Evolutionary conservation across 2,888 invertebrate genomes (phyloP).

Genomic region (Sycophila texana): DNA sequence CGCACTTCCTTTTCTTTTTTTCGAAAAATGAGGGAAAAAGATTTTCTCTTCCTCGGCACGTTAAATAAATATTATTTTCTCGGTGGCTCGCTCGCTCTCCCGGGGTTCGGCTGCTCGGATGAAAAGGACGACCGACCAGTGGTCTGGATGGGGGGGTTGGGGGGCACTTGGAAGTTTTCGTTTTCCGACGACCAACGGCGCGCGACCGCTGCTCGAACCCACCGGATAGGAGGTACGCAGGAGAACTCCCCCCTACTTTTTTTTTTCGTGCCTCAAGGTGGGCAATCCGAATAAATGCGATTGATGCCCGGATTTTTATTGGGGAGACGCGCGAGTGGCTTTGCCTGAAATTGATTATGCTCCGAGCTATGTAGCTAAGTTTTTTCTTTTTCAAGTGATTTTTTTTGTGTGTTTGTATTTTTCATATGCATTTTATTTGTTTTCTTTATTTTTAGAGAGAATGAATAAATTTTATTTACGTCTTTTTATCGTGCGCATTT

Average conservation of each 20-base stretch:
- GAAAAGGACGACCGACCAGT: not conserved
- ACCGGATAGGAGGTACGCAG: conserved; percentile 3
- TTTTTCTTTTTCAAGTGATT: no score
- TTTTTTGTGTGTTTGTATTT: no score
- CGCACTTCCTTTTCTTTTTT: not conserved
- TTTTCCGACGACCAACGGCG: conserved; percentile 3
- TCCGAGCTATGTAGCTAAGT: not conserved
- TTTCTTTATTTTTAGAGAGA: no score
- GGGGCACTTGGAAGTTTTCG: conserved; percentile 48
- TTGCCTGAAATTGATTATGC: not conserved
- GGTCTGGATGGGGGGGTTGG: not conserved
- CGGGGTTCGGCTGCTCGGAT: conserved; percentile 11
- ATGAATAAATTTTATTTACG: no score
- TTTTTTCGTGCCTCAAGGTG: not conserved
- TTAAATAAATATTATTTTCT: conserved; percentile 51
- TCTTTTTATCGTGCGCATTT: no score
- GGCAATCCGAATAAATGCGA: conserved; percentile 12
- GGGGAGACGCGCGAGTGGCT: not conserved
- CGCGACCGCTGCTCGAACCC: no score
- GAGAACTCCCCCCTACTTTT: not conserved
- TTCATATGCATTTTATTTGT: no score
- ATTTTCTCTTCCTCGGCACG: conserved; percentile 46
- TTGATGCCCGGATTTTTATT: conserved; percentile 30
- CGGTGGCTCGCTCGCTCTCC: not conserved
- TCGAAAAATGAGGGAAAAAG: conserved; percentile 7